Base-by-base conservation (phyloP, 2,797 vertebrate species). In the Pyrocephalus nanus region DNA sequence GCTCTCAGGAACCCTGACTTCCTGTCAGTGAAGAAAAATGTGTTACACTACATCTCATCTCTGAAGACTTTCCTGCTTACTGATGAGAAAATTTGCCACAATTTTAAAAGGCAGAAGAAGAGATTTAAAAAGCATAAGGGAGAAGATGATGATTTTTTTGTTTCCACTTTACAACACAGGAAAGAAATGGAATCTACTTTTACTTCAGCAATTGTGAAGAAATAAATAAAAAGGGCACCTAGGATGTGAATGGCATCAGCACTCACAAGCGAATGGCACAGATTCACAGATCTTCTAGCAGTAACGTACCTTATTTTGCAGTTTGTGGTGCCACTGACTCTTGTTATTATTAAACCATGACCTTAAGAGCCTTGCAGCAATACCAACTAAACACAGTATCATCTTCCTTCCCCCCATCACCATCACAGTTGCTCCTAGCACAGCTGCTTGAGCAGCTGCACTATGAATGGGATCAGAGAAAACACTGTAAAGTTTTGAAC, bases 401-500 rank as follows among this genome's bases (percentile, higher is more conserved):
- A 54, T 30, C n/a, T 73, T 88, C 54, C 70, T 38, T 27, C 30
- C 25, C 54, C 11, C 1, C 19, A 12, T 18, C 36, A 38, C 34
- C 26, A 21, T 27, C 71, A 64, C 84, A 82, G 71, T 27, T 85
- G 55, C 13, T 16, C 72, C 71, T 36, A 86, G 48, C 45, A 85
- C 87, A 95, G 73, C 29, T 88, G 80, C 58, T 51, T 17, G 40
- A 92, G 92, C 92, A 95, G 91, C 92, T 93, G 94, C 85, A 32
- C 34, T 25, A 17, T 22, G 27, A 91, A 64, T 25, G 36, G 67
- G 53, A 79, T 69, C 60, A 82, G 23, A 70, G 48, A 67, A 93
- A 87, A 73, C 13, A 47, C 12, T 42, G 42, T n/a, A 2, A 73
- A 86, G 29, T 61, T 82, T 30, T 90, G 34, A 87, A 67, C 42